Percentiles rank a stretch among this genome's conserved stretches.
Evolutionary conservation across 2,113 vertebrate genomes (phyloP).

Genomic region (Suricata suricatta): DNA sequence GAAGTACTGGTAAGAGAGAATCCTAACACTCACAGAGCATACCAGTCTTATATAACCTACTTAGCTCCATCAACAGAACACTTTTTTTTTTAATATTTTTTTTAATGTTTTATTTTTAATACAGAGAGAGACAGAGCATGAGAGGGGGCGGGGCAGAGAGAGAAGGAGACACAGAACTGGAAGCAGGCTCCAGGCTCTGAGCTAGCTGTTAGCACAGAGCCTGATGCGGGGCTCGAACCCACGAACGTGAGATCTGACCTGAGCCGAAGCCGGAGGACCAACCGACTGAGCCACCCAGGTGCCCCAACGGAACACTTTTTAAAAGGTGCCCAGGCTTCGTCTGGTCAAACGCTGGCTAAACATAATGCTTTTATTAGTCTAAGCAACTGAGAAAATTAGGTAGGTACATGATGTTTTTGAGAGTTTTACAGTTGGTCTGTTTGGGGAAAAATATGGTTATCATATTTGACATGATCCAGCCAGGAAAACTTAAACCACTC

Average conservation of each 20-base stretch:
- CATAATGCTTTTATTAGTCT: neutral
- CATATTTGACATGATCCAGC: neutral
- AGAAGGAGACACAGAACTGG: too few relatives aligned
- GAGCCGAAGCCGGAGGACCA: too few relatives aligned
- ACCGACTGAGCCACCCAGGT: too few relatives aligned
- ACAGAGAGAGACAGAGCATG: too few relatives aligned
- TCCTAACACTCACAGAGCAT: neutral
- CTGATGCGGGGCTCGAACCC: too few relatives aligned
- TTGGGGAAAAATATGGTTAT: neutral
- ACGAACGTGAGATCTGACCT: too few relatives aligned
- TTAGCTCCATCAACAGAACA: neutral
- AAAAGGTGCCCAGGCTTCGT: neutral
- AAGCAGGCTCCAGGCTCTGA: too few relatives aligned
- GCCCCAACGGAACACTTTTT: neutral
- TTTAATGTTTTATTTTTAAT: too few relatives aligned
- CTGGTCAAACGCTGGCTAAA: neutral
- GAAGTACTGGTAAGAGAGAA: neutral
- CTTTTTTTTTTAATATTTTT: too few relatives aligned
- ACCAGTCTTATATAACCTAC: neutral
- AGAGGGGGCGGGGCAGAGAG: too few relatives aligned
- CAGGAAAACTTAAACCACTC: constrained; percentile 1
- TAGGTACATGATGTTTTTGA: neutral
- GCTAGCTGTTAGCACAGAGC: too few relatives aligned
- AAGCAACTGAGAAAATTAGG: neutral
- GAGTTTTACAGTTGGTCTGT: neutral